Percentiles rank a stretch among this genome's conserved stretches.
phyloP scores from a whole-genome alignment of 1,140 invertebrate genomes.

The Apocrypta bakeri region DNA sequence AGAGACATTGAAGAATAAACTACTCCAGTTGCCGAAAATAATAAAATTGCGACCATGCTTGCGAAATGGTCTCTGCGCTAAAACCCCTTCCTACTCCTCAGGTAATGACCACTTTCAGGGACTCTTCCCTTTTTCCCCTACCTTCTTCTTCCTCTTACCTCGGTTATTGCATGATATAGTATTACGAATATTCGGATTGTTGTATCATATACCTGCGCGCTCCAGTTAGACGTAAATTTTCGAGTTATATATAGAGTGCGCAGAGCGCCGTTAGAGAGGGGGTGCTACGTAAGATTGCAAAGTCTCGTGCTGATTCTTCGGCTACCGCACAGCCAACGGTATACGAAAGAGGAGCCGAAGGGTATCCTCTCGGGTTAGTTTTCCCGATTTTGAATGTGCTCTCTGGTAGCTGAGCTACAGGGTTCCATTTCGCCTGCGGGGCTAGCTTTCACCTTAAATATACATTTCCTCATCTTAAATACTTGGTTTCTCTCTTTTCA shows the following conservation, averaged over 20 bases:
- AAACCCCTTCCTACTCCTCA: conserved; percentile 60
- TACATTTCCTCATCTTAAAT: background rate
- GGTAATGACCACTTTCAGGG: conserved; percentile 39
- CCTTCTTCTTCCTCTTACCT: background rate
- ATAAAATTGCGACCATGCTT: conserved; percentile 57
- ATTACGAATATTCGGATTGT: conserved; percentile 13
- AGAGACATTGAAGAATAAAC: conserved; percentile 39
- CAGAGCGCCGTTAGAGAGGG: conserved; percentile 34
- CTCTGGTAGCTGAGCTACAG: background rate
- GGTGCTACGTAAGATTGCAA: background rate
- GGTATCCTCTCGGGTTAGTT: background rate
- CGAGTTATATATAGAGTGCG: background rate
- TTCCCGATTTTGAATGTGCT: background rate
- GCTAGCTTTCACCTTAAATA: background rate
- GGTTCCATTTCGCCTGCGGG: background rate
- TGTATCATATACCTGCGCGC: conserved; percentile 60
- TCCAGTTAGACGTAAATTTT: conserved; percentile 66
- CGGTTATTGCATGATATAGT: conserved; percentile 37
- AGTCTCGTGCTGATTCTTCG: background rate
- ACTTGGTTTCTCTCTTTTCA: background rate
- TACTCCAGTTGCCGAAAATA: conserved; percentile 70
- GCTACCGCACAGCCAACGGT: conserved; percentile 5
- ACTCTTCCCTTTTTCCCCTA: background rate
- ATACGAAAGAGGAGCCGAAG: background rate
- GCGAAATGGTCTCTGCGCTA: conserved; percentile 54